phyloP scores from a whole-genome alignment of 2,888 invertebrate species.

The Neocrepidodera transversa region DNA sequence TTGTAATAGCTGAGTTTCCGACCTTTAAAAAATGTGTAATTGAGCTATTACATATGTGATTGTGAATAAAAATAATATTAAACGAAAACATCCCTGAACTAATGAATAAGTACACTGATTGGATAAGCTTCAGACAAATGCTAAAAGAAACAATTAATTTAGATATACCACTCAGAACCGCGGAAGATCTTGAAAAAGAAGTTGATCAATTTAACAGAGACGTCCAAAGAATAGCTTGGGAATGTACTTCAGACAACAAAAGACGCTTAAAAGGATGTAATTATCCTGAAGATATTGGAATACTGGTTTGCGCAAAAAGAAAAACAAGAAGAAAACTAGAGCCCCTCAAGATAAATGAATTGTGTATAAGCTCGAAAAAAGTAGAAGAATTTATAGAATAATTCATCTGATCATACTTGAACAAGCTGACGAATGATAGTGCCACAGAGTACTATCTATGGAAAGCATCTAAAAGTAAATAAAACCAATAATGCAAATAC shows the following conservation, averaged over 20 bases:
- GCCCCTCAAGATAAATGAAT: too few relatives aligned
- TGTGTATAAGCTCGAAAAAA: too few relatives aligned
- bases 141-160: conserved; percentile 8
- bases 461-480: too few relatives aligned
- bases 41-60: too few relatives aligned
- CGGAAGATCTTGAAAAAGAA: conserved; percentile 5
- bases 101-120: conserved; percentile 5
- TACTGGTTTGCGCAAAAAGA: neutral
- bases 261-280: neutral
- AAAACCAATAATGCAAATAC: too few relatives aligned
- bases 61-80: too few relatives aligned
- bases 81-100: neutral
- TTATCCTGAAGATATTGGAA: neutral
- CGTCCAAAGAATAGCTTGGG: neutral
- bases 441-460: too few relatives aligned
- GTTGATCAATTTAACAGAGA: neutral
- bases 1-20: too few relatives aligned
- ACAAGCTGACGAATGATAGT: too few relatives aligned
- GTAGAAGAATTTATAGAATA: too few relatives aligned
- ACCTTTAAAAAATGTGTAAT: too few relatives aligned
- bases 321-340: conserved; percentile 7
- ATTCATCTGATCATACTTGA: too few relatives aligned
- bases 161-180: conserved; percentile 3
- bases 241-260: neutral
- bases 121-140: conserved; percentile 9